Base-by-base conservation (phyloP, 2,797 vertebrate species). In the Anguilla anguilla region DNA sequence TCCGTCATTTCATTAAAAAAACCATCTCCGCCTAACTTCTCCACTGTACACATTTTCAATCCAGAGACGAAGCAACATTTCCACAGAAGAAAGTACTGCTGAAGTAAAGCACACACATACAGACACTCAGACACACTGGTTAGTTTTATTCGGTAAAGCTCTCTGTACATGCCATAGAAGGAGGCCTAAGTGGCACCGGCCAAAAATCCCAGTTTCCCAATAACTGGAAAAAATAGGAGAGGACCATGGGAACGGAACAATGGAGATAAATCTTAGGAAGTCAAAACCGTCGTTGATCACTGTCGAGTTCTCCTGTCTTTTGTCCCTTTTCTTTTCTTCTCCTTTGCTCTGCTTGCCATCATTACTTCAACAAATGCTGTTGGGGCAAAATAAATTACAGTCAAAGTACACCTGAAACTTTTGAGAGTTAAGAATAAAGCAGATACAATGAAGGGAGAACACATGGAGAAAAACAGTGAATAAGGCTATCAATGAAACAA, bases 121-220 rank as follows among this genome's bases (percentile, higher is more conserved):
- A 35, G 35, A 15, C 28, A 2, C 28, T 13, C 31, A 77, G 28
- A 77, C 72, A 10, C 72, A 77, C 28, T 0, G 17, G 91, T 85
- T 92, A 59, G 19, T 17, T 95, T 95, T 95, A 95, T 95, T 95
- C 74, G 91, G 88, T 88, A 89, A 59, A 67, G 89, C 88, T 91
- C 88, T 90, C 88, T 90, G 57, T 85, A 93, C 94, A 94, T 94
- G 94, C 93, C 92, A 92, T 94, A 90, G 92, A 95, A 93, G 93
- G 92, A 94, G 91, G 89, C 59, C 88, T n/a, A 77, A 55, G 86
- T 55, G 86, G 88, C 83, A 43, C 9, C 25, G 87, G 91, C 92
- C 90, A 93, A 92, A 94, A 91, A 95, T 90, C 86, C 89, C 86
- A 81, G 39, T 89, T 89, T n/a, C 15, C 22, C 53, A 53, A 90